phyloP scores from a whole-genome alignment of 2,113 vertebrate species.

The Pangasianodon gigas region DNA sequence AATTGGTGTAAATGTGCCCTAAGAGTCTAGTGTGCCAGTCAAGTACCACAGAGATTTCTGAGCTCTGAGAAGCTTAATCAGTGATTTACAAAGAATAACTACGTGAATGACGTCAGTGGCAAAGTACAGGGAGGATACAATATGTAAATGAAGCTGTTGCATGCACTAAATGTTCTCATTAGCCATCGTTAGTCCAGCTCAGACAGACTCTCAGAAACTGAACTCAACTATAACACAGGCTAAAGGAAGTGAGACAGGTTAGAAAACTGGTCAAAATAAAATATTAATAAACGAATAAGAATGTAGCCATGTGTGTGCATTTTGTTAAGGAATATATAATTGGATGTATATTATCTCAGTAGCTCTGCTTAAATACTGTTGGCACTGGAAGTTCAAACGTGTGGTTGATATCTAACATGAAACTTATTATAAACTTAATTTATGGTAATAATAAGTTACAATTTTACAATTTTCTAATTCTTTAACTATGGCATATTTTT shows the following conservation, averaged over 20 bases:
- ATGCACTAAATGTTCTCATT: not conserved
- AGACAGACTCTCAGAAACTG: not conserved
- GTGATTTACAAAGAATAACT: not conserved
- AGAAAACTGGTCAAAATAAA: not conserved
- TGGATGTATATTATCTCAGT: not conserved
- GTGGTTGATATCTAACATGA: not conserved
- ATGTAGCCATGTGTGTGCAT: not conserved
- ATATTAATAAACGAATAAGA: not conserved
- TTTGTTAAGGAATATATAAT: not conserved
- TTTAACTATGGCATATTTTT: not conserved
- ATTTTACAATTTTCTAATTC: not conserved
- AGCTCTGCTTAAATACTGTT: not conserved
- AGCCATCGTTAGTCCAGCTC: not conserved
- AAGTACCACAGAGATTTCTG: not conserved
- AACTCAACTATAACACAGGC: not conserved
- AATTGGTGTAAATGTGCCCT: conserved; percentile 8
- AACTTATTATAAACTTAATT: not conserved
- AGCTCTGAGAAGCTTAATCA: not conserved
- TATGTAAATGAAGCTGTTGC: not conserved
- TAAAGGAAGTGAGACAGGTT: not conserved
- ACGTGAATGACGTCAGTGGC: not conserved
- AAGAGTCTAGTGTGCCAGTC: not conserved
- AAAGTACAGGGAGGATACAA: not conserved
- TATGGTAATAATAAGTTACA: not conserved
- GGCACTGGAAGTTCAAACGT: not conserved